These are phyloP conservation scores for Meteorus cinctellus DNA, from an alignment of 2,888 invertebrate species.

Conservation along the genomic window DNA sequence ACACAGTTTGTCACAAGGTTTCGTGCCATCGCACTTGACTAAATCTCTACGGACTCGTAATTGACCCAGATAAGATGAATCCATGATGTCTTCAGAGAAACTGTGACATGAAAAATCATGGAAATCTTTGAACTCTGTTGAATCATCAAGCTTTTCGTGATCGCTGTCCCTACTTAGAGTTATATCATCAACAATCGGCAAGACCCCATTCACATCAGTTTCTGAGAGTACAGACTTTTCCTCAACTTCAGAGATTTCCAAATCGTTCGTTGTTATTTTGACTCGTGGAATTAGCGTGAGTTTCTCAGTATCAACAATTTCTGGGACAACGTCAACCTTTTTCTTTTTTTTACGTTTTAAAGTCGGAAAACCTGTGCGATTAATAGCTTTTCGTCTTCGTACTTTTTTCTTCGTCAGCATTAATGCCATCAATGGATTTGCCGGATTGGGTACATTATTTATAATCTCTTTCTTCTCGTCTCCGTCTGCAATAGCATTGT, in stretches of 20 bases:
- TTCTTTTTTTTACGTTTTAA: slow-evolving; percentile 88
- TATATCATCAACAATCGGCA: slow-evolving; percentile 48
- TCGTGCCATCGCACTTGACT: slow-evolving; percentile 65
- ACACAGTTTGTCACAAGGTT: slow-evolving; percentile 64
- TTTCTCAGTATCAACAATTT: slow-evolving; percentile 38
- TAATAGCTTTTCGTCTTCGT: slow-evolving; percentile 84
- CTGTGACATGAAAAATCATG: slow-evolving; percentile 51
- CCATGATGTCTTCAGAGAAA: slow-evolving; percentile 54
- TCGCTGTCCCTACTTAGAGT: slow-evolving; percentile 33
- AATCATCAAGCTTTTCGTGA: slow-evolving; percentile 41
- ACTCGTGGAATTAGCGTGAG: slow-evolving; percentile 44
- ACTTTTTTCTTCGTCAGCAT: slow-evolving; percentile 74
- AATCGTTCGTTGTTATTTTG: slow-evolving; percentile 38
- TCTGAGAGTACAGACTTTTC: slow-evolving; percentile 47
- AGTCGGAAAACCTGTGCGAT: slow-evolving; percentile 91
- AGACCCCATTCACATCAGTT: slow-evolving; percentile 48
- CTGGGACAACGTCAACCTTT: slow-evolving; percentile 54
- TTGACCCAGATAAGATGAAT: slow-evolving; percentile 59
- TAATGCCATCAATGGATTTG: slow-evolving; percentile 52
- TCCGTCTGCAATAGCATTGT: background rate
- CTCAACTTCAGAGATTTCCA: slow-evolving; percentile 43
- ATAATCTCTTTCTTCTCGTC: slow-evolving; percentile 39
- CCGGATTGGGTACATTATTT: slow-evolving; percentile 52
- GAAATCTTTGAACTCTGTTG: slow-evolving; percentile 50
- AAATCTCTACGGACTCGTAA: slow-evolving; percentile 66